Evolutionary conservation across 2,797 vertebrate species (phyloP).

Genomic region (Acipenser ruthenus): DNA sequence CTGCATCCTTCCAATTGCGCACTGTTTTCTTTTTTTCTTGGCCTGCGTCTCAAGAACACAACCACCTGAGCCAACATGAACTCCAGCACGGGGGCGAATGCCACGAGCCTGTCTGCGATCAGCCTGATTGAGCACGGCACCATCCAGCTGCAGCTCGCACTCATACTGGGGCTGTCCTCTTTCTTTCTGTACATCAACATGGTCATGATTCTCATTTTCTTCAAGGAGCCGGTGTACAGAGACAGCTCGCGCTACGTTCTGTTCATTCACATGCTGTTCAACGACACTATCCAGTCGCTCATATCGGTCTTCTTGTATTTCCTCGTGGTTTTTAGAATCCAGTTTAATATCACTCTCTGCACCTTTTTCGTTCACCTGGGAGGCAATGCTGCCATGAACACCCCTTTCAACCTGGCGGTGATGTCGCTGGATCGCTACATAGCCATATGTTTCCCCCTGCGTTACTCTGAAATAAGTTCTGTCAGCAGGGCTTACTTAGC

Average conservation of each 20-base stretch:
- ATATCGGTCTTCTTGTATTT: neutral
- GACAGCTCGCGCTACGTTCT: neutral
- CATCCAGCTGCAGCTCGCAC: neutral
- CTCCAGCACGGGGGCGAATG: neutral
- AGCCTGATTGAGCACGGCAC: neutral
- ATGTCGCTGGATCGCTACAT: neutral
- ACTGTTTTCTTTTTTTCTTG: neutral
- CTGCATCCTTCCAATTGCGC: neutral
- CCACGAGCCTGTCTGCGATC: neutral
- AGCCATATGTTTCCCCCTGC: neutral
- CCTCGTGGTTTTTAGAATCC: neutral
- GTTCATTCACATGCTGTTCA: neutral
- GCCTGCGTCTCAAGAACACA: neutral
- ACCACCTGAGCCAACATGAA: neutral
- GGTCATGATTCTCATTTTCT: neutral
- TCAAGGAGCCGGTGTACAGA: neutral
- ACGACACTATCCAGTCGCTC: neutral
- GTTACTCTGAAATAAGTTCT: neutral
- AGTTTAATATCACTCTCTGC: neutral
- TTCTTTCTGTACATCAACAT: neutral
- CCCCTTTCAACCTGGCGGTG: neutral
- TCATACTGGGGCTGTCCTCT: neutral
- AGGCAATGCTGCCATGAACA: neutral
- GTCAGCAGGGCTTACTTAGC: neutral
- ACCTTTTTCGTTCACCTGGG: neutral